phyloP scores from a whole-genome alignment of 2,888 invertebrate species.

The Stenodera caucasica region DNA sequence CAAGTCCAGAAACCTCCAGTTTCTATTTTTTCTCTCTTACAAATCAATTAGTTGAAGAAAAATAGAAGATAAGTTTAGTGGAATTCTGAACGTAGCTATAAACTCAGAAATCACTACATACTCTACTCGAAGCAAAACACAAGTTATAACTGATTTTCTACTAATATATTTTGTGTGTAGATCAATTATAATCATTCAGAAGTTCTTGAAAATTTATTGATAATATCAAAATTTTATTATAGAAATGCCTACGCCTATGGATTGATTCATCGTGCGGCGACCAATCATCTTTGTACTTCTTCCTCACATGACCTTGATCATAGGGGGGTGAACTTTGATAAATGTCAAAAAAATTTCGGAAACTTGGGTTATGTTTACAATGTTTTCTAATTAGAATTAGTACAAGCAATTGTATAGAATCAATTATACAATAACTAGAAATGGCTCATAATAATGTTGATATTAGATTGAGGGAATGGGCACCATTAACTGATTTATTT shows the following conservation, averaged over 20 bases:
- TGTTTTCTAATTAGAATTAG: neutral
- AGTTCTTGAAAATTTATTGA: neutral
- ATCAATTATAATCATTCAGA: neutral
- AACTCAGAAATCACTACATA: neutral
- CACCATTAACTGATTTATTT: conserved; percentile 73
- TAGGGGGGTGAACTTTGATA: too few relatives aligned
- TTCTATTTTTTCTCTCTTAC: neutral
- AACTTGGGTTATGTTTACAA: neutral
- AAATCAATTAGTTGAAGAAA: neutral
- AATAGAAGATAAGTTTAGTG: neutral
- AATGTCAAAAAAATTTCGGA: neutral
- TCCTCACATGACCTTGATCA: neutral
- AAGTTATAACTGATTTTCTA: neutral
- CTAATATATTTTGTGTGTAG: too few relatives aligned
- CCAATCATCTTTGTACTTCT: neutral
- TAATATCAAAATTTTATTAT: neutral
- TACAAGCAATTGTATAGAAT: too few relatives aligned
- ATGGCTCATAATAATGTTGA: neutral
- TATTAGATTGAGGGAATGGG: conserved; percentile 72
- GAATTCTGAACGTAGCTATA: neutral
- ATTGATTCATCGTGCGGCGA: neutral
- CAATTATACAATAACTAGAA: neutral
- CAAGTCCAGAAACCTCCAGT: neutral
- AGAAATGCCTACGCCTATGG: neutral
- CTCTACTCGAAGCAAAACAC: neutral